phyloP scores from a whole-genome alignment of 2,888 invertebrate species.

The Herminia tarsipennalis region DNA sequence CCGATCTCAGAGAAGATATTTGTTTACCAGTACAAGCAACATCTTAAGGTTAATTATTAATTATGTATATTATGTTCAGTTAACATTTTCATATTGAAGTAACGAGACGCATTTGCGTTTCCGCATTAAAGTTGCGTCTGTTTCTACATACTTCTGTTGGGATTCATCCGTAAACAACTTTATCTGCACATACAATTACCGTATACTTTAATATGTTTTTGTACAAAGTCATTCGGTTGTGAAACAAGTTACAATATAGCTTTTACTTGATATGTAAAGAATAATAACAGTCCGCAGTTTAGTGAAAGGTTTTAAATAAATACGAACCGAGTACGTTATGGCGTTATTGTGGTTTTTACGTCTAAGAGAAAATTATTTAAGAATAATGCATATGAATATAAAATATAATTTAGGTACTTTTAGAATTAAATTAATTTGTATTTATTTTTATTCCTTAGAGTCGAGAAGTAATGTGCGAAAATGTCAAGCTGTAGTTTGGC shows the following conservation, averaged over 20 bases:
- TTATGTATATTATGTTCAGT: no score
- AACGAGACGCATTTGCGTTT: no score
- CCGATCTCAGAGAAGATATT: no score
- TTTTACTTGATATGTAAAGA: slow-evolving; percentile 34
- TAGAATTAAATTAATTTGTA: no score
- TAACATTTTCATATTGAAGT: no score
- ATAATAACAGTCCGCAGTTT: slow-evolving; percentile 20
- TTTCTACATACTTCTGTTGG: background rate
- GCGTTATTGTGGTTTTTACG: slow-evolving; percentile 20
- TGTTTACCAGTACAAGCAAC: no score
- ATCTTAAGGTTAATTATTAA: no score
- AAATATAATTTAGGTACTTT: slow-evolving; percentile 5
- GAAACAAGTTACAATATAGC: slow-evolving; percentile 23
- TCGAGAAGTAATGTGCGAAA: no score
- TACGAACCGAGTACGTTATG: slow-evolving; percentile 14
- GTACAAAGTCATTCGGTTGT: slow-evolving; percentile 18
- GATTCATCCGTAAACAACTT: background rate
- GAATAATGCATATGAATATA: slow-evolving; percentile 14
- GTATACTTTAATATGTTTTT: slow-evolving; percentile 17
- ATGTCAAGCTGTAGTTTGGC: no score
- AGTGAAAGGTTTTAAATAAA: slow-evolving; percentile 43
- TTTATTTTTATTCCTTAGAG: no score
- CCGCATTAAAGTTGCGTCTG: background rate
- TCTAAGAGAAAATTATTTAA: slow-evolving; percentile 20
- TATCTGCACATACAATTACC: slow-evolving; percentile 18